phyloP scores from a whole-genome alignment of 1,140 invertebrate genomes.

The Leptonema lineaticorne region DNA sequence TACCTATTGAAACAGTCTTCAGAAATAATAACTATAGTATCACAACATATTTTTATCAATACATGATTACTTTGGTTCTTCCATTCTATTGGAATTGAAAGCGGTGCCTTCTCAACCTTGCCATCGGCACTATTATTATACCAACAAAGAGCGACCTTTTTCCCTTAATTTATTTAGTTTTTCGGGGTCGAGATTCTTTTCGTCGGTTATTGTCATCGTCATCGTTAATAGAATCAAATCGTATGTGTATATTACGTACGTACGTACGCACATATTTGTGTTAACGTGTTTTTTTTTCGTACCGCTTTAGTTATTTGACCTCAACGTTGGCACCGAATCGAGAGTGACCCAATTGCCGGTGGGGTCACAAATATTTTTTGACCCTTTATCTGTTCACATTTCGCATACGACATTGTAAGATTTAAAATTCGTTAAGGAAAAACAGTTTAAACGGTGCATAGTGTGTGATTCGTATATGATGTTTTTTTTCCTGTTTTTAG shows the following conservation, averaged over 20 bases:
- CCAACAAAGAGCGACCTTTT: neutral
- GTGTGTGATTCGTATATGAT: too few relatives aligned
- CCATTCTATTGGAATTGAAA: too few relatives aligned
- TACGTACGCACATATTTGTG: neutral
- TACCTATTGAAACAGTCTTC: too few relatives aligned
- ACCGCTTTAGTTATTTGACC: neutral
- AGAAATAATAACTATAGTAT: too few relatives aligned
- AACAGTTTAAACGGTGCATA: too few relatives aligned
- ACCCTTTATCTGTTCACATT: neutral
- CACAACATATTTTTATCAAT: too few relatives aligned
- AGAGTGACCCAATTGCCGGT: neutral
- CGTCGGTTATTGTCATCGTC: neutral
- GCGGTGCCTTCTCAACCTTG: neutral
- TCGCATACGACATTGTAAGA: too few relatives aligned
- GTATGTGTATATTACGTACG: neutral
- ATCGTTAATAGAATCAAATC: neutral
- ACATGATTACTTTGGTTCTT: too few relatives aligned
- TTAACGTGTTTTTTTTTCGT: neutral
- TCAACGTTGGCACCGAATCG: neutral
- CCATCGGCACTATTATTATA: neutral
- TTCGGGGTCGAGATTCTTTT: too few relatives aligned
- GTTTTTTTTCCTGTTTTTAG: too few relatives aligned
- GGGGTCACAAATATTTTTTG: neutral
- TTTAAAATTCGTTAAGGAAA: too few relatives aligned
- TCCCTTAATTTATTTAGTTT: neutral